A percentile compares a stretch with the other conserved stretches of the same genome.
Evolutionary conservation across 2,113 vertebrate genomes (phyloP).

Genomic region (Hepsetus odoe): DNA sequence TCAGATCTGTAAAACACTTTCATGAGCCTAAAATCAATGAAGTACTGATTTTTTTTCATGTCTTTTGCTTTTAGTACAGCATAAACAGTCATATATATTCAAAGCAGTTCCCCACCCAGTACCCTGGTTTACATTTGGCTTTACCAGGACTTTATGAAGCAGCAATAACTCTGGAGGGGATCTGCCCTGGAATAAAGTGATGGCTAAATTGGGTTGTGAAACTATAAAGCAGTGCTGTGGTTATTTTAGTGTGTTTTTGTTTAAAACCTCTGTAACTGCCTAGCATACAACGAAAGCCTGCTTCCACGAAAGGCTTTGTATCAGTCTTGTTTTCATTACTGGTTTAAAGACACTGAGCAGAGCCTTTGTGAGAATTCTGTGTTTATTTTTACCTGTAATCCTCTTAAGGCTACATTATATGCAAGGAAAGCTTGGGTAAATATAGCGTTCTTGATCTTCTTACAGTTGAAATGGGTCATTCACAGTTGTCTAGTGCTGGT

Average conservation of each 20-base stretch:
- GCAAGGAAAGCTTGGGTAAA: constrained; percentile 57
- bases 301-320: not conserved
- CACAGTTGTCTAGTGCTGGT: not conserved
- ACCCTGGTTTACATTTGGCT: constrained; percentile 9
- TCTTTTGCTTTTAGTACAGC: not conserved
- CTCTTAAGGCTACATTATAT: constrained; percentile 53
- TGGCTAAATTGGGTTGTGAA: constrained; percentile 28
- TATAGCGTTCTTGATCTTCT: constrained; percentile 72
- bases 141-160: not conserved
- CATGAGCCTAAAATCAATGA: not conserved
- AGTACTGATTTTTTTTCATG: not conserved
- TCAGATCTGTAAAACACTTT: too few relatives aligned
- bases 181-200: constrained; percentile 19
- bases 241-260: constrained; percentile 30
- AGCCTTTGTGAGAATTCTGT: not conserved
- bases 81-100: constrained; percentile 18
- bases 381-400: constrained; percentile 64
- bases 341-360: not conserved
- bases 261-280: constrained; percentile 17
- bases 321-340: not conserved
- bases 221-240: constrained; percentile 29
- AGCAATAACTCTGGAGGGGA: constrained; percentile 11
- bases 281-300: not conserved
- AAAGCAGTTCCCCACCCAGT: constrained; percentile 10
- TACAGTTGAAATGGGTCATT: constrained; percentile 51